A percentile compares a stretch with the other conserved stretches of the same genome.
phyloP scores from a whole-genome alignment of 2,888 invertebrate species.

The Cataglyphis livida region DNA sequence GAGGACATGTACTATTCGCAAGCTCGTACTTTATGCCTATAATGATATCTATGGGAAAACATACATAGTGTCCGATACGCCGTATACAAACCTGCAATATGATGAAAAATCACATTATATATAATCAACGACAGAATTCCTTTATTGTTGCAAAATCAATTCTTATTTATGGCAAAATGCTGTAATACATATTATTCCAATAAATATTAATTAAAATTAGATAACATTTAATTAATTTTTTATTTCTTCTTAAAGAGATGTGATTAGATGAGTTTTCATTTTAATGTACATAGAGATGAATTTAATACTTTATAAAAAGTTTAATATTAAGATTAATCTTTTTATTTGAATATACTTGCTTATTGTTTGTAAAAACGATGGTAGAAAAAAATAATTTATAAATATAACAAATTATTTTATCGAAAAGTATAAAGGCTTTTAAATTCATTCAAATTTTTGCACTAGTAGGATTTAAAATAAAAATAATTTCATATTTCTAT shows the following conservation, averaged over 20 bases:
- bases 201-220: neutral
- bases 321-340: neutral
- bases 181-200: neutral
- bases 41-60: conserved; percentile 22
- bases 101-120: neutral
- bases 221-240: neutral
- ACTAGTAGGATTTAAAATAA: neutral
- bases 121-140: neutral
- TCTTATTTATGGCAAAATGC: neutral
- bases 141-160: neutral
- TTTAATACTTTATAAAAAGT: neutral
- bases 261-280: neutral
- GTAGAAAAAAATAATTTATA: neutral
- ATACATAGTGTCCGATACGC: neutral
- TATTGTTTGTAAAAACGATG: neutral
- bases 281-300: neutral
- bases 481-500: neutral
- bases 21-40: conserved; percentile 23
- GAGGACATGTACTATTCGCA: neutral
- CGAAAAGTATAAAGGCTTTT: neutral
- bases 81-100: neutral
- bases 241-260: neutral
- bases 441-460: neutral
- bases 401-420: neutral
- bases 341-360: neutral